phyloP scores from a whole-genome alignment of 2,797 vertebrate species.

The Phrynocephalus forsythii region DNA sequence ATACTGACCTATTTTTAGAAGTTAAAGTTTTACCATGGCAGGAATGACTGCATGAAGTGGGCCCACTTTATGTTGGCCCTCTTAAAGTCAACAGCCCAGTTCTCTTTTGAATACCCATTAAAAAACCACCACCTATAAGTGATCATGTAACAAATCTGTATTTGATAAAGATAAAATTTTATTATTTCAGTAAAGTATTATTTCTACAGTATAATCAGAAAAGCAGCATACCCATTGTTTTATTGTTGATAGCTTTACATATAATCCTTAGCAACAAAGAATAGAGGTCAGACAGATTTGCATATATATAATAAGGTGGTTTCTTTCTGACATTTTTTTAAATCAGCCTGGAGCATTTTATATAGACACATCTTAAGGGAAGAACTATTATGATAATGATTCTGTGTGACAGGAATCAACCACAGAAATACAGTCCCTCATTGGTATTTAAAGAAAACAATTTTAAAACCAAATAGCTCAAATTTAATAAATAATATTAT shows the following conservation, averaged over 20 bases:
- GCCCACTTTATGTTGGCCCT: not conserved
- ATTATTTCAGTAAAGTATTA: not conserved
- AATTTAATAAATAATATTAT: constrained; percentile 18
- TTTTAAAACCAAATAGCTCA: constrained; percentile 21
- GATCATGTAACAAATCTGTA: not conserved
- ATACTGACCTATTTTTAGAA: no score
- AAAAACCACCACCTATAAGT: not conserved
- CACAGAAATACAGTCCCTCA: not conserved
- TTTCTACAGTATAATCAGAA: not conserved
- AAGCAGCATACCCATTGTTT: constrained; percentile 13
- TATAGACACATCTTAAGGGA: not conserved
- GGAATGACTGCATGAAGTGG: no score
- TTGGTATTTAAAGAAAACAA: constrained; percentile 17
- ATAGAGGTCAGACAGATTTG: constrained; percentile 36
- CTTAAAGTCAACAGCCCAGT: not conserved
- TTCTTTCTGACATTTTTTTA: not conserved
- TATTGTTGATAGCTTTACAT: not conserved
- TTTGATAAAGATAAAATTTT: not conserved
- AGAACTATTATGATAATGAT: constrained; percentile 28
- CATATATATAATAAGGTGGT: constrained; percentile 19
- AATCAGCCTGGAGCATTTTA: constrained; percentile 21
- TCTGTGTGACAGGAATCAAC: constrained; percentile 32
- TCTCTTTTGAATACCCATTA: not conserved
- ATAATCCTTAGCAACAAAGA: not conserved
- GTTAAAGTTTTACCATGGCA: no score